phyloP scores from a whole-genome alignment of 2,113 vertebrate species.

The Corythaeola cristata region DNA sequence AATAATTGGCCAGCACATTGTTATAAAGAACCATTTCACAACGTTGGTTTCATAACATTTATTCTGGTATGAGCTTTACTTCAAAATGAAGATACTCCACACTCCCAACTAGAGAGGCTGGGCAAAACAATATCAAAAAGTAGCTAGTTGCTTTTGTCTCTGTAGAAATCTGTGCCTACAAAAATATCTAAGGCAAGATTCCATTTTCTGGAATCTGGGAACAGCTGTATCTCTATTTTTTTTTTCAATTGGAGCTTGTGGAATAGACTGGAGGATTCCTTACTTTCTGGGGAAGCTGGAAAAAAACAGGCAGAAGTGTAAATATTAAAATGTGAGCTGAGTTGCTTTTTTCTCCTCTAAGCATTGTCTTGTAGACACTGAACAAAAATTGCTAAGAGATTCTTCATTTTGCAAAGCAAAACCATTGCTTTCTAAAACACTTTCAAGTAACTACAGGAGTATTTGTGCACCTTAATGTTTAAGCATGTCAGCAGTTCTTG shows the following conservation, averaged over 20 bases:
- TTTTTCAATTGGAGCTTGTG: not conserved
- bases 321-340: not conserved
- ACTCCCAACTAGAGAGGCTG: not conserved
- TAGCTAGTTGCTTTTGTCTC: not conserved
- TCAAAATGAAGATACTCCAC: not conserved
- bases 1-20: not conserved
- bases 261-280: not conserved
- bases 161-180: not conserved
- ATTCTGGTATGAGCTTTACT: not conserved
- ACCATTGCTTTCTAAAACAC: not conserved
- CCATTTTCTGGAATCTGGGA: not conserved
- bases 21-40: not conserved
- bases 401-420: not conserved
- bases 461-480: not conserved
- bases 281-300: not conserved
- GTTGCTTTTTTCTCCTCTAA: not conserved
- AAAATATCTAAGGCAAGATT: not conserved
- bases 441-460: not conserved
- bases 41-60: not conserved
- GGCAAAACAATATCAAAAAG: not conserved
- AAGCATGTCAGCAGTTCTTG: not conserved
- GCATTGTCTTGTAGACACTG: not conserved
- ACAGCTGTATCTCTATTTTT: not conserved
- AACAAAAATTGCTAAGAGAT: not conserved
- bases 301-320: not conserved